Percentiles rank a stretch among this genome's conserved stretches.
Conservation (phyloP, 1,140 invertebrate species). For the Aphaenogaster floridana region DNA sequence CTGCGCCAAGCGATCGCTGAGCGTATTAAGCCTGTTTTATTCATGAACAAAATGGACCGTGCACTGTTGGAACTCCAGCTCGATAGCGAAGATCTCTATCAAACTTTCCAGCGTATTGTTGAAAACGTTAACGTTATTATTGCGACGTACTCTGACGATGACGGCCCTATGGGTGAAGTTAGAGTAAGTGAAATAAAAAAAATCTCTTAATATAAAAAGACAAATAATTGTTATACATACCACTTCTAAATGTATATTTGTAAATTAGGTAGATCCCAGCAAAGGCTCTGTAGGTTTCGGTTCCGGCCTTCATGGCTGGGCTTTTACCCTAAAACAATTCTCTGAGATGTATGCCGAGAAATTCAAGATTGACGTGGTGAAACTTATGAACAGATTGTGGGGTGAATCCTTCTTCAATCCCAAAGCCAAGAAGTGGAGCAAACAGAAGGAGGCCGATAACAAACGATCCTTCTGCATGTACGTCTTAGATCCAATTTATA, state of each 20-base stretch:
- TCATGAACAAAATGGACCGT: conserved; percentile 99
- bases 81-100: conserved; percentile 98
- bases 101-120: conserved; percentile 99
- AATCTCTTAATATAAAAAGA: not conserved
- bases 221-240: not conserved
- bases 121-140: conserved; percentile 99
- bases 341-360: conserved; percentile 99
- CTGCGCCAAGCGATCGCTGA: conserved; percentile 99
- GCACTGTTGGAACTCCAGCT: conserved; percentile 98
- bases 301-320: conserved; percentile 99
- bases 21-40: conserved; percentile 99
- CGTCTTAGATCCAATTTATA: conserved; percentile 99
- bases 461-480: conserved; percentile 99
- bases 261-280: conserved; percentile 94
- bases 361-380: conserved; percentile 98
- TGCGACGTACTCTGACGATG: conserved; percentile 99
- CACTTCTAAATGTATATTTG: not conserved
- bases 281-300: conserved; percentile 99
- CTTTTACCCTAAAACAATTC: conserved; percentile 99
- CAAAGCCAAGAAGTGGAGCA: conserved; percentile 99
- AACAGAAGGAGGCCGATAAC: conserved; percentile 95
- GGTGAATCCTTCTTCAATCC: conserved; percentile 99
- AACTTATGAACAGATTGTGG: conserved; percentile 98
- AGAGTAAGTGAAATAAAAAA: conserved; percentile 88
- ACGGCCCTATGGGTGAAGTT: conserved; percentile 99